These are phyloP conservation scores for Galerucella pusilla DNA, from an alignment of 2,888 invertebrate species.

Conservation along the genomic window DNA sequence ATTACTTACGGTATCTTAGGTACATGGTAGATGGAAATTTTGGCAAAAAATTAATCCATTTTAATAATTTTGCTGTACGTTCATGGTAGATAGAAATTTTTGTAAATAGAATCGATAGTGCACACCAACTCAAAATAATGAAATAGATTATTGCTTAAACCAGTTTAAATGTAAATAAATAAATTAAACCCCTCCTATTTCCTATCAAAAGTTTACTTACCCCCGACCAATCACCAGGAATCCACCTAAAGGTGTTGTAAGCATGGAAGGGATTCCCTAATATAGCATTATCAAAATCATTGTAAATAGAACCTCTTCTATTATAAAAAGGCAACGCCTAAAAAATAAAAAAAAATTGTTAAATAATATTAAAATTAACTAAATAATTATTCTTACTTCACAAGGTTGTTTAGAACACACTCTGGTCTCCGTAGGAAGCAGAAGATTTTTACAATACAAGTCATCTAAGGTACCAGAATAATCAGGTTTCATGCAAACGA, in stretches of 20 bases:
- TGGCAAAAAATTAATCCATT: too few relatives aligned
- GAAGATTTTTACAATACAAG: conserved; percentile 52
- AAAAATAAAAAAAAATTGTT: conserved; percentile 11
- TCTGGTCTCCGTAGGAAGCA: conserved; percentile 52
- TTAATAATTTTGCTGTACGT: too few relatives aligned
- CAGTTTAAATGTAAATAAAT: too few relatives aligned
- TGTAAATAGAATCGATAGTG: too few relatives aligned
- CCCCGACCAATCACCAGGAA: conserved; percentile 62
- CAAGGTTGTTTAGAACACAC: conserved; percentile 47
- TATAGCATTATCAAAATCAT: conserved; percentile 55
- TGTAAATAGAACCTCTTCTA: conserved; percentile 35
- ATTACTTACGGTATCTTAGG: too few relatives aligned
- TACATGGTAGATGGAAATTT: too few relatives aligned
- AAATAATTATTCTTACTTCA: conserved; percentile 44
- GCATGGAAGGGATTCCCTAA: conserved; percentile 50
- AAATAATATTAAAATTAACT: background rate
- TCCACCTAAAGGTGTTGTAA: conserved; percentile 62
- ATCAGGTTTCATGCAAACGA: conserved; percentile 57
- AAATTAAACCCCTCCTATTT: conserved; percentile 26
- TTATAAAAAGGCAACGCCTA: conserved; percentile 12
- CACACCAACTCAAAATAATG: too few relatives aligned
- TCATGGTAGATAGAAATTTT: too few relatives aligned
- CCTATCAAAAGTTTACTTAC: conserved; percentile 55
- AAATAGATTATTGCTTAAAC: too few relatives aligned
- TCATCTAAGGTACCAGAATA: conserved; percentile 55